phyloP scores from a whole-genome alignment of 2,797 vertebrate genomes.

The Hoplostethus mediterraneus region DNA sequence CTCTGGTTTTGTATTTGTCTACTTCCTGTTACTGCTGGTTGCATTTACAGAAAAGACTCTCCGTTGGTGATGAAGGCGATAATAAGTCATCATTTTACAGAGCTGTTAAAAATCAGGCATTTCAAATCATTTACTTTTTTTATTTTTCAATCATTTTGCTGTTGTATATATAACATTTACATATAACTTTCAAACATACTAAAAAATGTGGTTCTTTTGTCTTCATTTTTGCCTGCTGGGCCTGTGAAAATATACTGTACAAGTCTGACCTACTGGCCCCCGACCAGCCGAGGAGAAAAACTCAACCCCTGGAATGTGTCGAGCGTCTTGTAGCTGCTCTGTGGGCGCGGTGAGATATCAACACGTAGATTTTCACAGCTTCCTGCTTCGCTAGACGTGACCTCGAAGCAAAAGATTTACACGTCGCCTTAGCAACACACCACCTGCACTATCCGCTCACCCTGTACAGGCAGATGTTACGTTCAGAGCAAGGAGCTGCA shows the following conservation, averaged over 20 bases:
- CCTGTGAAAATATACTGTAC: neutral
- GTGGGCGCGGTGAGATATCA: slow-evolving; percentile 2
- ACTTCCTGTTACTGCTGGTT: neutral
- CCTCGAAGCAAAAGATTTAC: slow-evolving; percentile 38
- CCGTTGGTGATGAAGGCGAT: too few relatives aligned
- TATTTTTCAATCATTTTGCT: neutral
- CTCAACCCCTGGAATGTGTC: neutral
- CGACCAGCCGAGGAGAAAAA: neutral
- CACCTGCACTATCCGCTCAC: slow-evolving; percentile 15
- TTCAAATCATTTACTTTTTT: neutral
- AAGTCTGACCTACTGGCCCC: neutral
- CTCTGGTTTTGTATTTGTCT: slow-evolving; percentile 8
- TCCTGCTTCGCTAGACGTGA: slow-evolving; percentile 11
- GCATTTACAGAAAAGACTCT: neutral
- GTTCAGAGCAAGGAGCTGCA: slow-evolving; percentile 29
- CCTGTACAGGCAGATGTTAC: slow-evolving; percentile 17
- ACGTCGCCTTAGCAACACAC: slow-evolving; percentile 59
- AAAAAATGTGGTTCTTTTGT: too few relatives aligned
- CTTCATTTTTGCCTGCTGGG: neutral
- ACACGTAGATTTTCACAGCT: slow-evolving; percentile 23
- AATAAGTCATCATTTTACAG: too few relatives aligned
- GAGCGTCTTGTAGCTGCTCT: neutral
- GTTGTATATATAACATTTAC: neutral
- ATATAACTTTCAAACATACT: too few relatives aligned
- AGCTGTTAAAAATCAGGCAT: neutral